These are phyloP conservation scores for Synanthedon formicaeformis DNA, from an alignment of 2,888 invertebrate species.

Conservation along the genomic window DNA sequence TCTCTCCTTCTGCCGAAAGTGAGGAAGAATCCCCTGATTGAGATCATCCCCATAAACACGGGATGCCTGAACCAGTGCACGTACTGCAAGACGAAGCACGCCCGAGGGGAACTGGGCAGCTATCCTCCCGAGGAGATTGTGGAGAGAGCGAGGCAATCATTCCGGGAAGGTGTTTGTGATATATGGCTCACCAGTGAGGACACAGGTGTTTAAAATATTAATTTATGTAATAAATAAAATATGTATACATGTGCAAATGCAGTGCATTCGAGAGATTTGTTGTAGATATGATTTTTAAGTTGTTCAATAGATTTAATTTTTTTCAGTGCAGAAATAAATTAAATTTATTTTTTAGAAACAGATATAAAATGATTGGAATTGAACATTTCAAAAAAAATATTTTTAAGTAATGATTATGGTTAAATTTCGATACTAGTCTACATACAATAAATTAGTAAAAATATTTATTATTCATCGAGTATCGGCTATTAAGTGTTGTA, in stretches of 20 bases:
- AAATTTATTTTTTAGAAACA: background rate
- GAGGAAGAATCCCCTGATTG: constrained; percentile 93
- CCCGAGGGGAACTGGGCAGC: constrained; percentile 95
- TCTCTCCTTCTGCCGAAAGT: constrained; percentile 92
- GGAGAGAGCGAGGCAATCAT: constrained; percentile 86
- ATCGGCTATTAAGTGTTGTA: too few species aligned
- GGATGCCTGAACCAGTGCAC: constrained; percentile 98
- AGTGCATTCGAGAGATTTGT: constrained; percentile 89
- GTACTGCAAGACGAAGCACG: constrained; percentile 98
- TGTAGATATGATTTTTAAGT: too few species aligned
- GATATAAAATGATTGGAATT: background rate
- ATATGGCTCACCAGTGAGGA: constrained; percentile 99
- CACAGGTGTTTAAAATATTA: constrained; percentile 73
- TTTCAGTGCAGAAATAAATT: too few species aligned
- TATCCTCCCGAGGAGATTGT: constrained; percentile 92
- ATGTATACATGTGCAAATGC: constrained; percentile 52
- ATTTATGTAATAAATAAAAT: background rate
- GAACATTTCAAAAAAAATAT: too few species aligned
- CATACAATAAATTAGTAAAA: too few species aligned
- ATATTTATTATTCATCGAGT: too few species aligned
- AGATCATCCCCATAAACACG: constrained; percentile 96
- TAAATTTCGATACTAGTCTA: too few species aligned
- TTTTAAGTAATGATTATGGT: too few species aligned
- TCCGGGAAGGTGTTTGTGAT: constrained; percentile 92
- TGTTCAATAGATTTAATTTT: too few species aligned